phyloP scores from a whole-genome alignment of 1,140 invertebrate species.

The Pogonomyrmex barbatus region DNA sequence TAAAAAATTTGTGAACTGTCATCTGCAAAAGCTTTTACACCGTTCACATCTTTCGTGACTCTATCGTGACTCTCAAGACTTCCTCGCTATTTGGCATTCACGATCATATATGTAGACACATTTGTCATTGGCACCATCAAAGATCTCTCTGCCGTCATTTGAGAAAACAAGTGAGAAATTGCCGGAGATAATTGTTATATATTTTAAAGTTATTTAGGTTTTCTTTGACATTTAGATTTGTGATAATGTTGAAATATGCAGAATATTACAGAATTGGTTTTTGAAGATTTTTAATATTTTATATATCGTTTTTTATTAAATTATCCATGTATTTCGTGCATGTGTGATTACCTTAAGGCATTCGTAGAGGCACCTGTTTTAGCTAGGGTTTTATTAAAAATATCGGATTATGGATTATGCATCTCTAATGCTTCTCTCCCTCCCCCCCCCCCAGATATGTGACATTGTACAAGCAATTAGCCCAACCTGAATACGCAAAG shows the following conservation, averaged over 20 bases:
- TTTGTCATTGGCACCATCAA: slow-evolving; percentile 93
- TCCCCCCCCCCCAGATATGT: slow-evolving; percentile 89
- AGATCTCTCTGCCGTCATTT: slow-evolving; percentile 90
- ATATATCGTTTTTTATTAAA: too few species aligned
- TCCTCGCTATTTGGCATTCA: slow-evolving; percentile 87
- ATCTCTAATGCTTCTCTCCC: too few species aligned
- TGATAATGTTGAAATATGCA: too few species aligned
- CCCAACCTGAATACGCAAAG: slow-evolving; percentile 94
- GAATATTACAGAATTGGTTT: too few species aligned
- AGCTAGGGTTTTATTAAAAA: too few species aligned
- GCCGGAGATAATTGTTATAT: slow-evolving; percentile 88
- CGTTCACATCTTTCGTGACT: slow-evolving; percentile 95
- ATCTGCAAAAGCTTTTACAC: slow-evolving; percentile 92
- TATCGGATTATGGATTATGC: too few species aligned
- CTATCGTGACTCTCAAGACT: slow-evolving; percentile 89
- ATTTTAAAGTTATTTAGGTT: too few species aligned
- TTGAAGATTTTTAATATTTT: too few species aligned
- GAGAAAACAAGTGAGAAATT: slow-evolving; percentile 93
- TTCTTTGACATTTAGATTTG: too few species aligned
- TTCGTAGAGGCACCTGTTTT: too few species aligned
- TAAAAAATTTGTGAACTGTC: slow-evolving; percentile 93
- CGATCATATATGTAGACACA: slow-evolving; percentile 92
- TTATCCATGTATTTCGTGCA: too few species aligned
- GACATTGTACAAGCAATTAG: slow-evolving; percentile 91
- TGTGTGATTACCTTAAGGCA: too few species aligned